Conservation (phyloP, 1,140 invertebrate species). For the Saxidomus purpurata region DNA sequence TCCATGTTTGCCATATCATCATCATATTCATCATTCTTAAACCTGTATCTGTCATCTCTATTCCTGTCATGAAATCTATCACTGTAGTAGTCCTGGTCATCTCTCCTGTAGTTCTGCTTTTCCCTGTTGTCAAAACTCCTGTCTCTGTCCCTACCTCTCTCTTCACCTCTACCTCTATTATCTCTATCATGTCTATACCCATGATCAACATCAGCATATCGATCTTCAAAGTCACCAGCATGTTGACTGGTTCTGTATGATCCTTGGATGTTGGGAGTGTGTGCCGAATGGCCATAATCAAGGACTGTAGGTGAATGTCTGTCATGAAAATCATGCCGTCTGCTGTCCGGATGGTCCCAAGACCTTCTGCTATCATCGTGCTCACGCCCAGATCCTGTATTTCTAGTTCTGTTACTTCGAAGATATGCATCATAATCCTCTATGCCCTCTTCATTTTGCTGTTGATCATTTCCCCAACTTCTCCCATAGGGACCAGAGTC, state of each 20-base stretch:
- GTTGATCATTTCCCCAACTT: neutral
- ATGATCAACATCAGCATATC: neutral
- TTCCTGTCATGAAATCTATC: neutral
- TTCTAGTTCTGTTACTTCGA: neutral
- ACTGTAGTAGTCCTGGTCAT: neutral
- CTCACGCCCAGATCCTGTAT: neutral
- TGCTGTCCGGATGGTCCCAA: too few species aligned
- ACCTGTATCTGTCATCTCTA: neutral
- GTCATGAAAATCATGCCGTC: neutral
- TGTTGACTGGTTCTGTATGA: neutral
- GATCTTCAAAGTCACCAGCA: neutral
- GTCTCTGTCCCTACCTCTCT: neutral
- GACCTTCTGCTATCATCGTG: neutral
- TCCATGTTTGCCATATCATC: constrained; percentile 22
- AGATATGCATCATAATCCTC: neutral
- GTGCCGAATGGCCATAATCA: neutral
- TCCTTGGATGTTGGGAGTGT: neutral
- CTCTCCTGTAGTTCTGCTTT: neutral
- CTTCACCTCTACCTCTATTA: neutral
- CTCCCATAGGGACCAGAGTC: neutral
- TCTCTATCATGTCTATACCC: neutral
- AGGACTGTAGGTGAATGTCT: neutral
- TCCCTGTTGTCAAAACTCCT: neutral
- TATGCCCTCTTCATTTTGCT: neutral
- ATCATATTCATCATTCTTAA: neutral